Evolutionary conservation across 2,888 invertebrate species (phyloP), one percentile per base, ranked within the genome.

Genomic region (Cybosia mesomella): DNA sequence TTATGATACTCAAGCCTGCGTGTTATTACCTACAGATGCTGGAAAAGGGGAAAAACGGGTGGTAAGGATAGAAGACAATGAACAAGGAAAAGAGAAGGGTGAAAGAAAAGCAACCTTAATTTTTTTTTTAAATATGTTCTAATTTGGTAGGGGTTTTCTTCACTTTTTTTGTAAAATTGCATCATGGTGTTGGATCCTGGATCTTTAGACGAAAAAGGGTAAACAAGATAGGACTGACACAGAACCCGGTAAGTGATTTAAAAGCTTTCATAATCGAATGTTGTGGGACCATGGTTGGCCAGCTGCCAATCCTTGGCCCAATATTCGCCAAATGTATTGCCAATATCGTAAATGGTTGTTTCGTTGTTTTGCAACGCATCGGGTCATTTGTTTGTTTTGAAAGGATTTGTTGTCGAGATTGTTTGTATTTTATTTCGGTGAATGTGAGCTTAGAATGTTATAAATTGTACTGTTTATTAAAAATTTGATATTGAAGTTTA

Each of bases 241-340:
- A 85, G 81, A 82, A 80, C 74, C 77, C 84, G 76, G 85, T 89
- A 89, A 91, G 87, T 92, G 91, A 91, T 92, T 91, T 90, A 90
- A 90, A 90, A 91, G 88, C 88, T 85, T 87, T 86, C 86, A 88
- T 90, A 89, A 91, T 89, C 87, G 87, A 88, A 89, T 86, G 85
- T 57, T 80, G 80, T 83, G 80, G 76, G 72, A 70, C 70, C 70
- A 66, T 70, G 68, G 61, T 59, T 88, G 89, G 89, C 82, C 65
- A 67, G 53, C 55, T 39, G 87, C 89, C 89, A 85, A 76, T 11
- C 75, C 71, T 73, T 75, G 62, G 53, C 58, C 79, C 79, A 79
- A 79, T 72, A 69, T 76, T 75, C 49, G 69, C 68, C 70, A 21
- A 68, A 75, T 72, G 68, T 74, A 79, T 79, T 75, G 73, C 71